Base-by-base conservation (phyloP, 2,113 vertebrate species). In the Entosphenus tridentatus region DNA sequence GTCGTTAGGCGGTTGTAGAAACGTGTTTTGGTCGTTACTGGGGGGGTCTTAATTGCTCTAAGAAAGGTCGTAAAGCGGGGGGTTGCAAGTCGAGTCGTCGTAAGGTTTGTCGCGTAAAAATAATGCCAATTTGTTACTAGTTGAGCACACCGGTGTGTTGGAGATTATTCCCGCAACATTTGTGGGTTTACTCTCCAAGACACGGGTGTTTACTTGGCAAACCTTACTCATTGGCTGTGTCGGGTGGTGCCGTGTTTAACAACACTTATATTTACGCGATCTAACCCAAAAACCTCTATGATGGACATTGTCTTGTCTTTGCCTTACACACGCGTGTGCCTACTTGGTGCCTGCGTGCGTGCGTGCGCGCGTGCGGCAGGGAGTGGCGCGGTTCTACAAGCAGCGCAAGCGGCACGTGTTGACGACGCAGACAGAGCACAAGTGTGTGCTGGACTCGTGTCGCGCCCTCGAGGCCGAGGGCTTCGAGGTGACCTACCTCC, bases 381-480 rank as follows among this genome's bases (percentile, higher is more conserved):
- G 92, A n/a, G 87, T 97, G 70, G 86, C 82, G 70, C 81, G 88
- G 73, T 98, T 98, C 77, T 98, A 97, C 71, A 82, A 84, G 71
- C 77, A 84, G 72, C 86, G 86, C 67, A 96, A 91, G 73, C 86
- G 82, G 55, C 93, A 98, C 14, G 75, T 98, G 70, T 85, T 98
- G 73, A 97, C 91, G 59, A 88, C 87, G 0, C 92, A 97, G 76
- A 98, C 88, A 0, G 93, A 98, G 72, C 93, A 98, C 73, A 98
- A 98, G 69, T 98, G 93, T 14, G 93, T 98, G 9, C 73, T 98
- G 77, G 90, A 97, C 76, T 96, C 91, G 0, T 98, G 93, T 71
- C 87, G 93, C 7, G 79, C 87, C 13, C 74, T 98, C 73, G 90
- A 95, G 77, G 68, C 87, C 0, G 93, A 98, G 74, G 93, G 92